Conservation (phyloP, 2,113 vertebrate genomes). For the Xyliphius kryptos region DNA sequence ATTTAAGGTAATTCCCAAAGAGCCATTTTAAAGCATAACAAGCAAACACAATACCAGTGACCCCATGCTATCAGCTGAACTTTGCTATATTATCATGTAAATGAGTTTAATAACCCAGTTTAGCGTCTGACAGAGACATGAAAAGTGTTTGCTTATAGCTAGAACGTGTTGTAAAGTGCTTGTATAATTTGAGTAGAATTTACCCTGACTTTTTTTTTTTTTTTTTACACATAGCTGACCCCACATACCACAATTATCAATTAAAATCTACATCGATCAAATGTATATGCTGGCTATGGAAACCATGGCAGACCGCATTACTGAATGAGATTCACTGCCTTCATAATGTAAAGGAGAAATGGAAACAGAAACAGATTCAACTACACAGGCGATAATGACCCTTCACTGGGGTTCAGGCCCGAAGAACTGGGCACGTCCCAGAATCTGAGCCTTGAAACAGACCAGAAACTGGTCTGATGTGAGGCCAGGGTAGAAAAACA, state of each 20-base stretch:
- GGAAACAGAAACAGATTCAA: conserved; percentile 27
- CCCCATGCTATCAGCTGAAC: conserved; percentile 56
- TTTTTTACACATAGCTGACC: conserved; percentile 40
- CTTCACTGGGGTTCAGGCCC: conserved; percentile 49
- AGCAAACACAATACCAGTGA: conserved; percentile 63
- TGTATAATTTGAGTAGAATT: conserved; percentile 45
- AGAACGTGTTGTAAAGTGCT: conserved; percentile 26
- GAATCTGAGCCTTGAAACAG: conserved; percentile 32
- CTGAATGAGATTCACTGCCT: conserved; percentile 5
- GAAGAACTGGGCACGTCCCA: conserved; percentile 39
- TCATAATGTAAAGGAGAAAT: conserved; percentile 8
- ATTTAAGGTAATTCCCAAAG: conserved; percentile 30
- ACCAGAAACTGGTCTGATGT: conserved; percentile 25
- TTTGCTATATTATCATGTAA: conserved; percentile 66
- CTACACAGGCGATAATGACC: conserved; percentile 30
- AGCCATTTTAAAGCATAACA: conserved; percentile 44
- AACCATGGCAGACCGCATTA: conserved; percentile 25
- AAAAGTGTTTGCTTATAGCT: conserved; percentile 48
- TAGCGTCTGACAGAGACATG: conserved; percentile 47
- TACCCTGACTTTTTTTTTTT: conserved; percentile 40
- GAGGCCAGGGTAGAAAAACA: conserved; percentile 32
- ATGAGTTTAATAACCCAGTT: conserved; percentile 70
- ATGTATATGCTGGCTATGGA: conserved; percentile 10
- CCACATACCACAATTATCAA: conserved; percentile 36
- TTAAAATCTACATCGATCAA: conserved; percentile 36